phyloP scores from a whole-genome alignment of 1,140 invertebrate species.

The Drosophila pseudoobscura region DNA sequence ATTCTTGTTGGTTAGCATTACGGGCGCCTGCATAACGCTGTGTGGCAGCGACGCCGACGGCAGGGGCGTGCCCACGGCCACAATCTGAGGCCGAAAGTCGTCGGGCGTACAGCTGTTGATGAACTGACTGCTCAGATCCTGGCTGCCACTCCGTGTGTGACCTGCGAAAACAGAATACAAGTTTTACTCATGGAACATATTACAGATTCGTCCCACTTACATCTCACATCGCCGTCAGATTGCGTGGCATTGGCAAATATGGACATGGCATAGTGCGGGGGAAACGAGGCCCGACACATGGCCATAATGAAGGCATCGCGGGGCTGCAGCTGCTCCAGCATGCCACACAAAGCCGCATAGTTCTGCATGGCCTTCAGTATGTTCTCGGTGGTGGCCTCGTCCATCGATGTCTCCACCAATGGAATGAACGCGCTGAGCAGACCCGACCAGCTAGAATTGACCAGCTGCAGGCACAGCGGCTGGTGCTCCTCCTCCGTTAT shows the following conservation, averaged over 20 bases:
- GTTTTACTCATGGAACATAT: neutral
- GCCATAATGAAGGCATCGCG: conserved; percentile 97
- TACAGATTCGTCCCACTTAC: conserved; percentile 27
- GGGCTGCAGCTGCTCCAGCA: conserved; percentile 88
- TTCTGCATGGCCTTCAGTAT: conserved; percentile 95
- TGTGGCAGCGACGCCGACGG: conserved; percentile 91
- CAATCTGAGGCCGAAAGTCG: conserved; percentile 94
- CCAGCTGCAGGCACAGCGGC: conserved; percentile 89
- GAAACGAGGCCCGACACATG: conserved; percentile 96
- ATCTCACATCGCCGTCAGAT: conserved; percentile 76
- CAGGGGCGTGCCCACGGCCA: conserved; percentile 95
- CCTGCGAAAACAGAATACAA: conserved; percentile 40
- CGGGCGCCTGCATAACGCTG: conserved; percentile 93
- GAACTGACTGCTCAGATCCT: conserved; percentile 84
- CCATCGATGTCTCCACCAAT: conserved; percentile 96
- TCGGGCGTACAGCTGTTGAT: conserved; percentile 85
- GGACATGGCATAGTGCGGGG: conserved; percentile 96
- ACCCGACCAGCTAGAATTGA: conserved; percentile 98
- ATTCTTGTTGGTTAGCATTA: conserved; percentile 99
- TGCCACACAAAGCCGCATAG: conserved; percentile 91
- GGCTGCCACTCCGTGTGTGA: conserved; percentile 83
- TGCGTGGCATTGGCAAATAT: conserved; percentile 86
- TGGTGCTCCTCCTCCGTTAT: conserved; percentile 84
- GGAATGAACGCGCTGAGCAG: conserved; percentile 95
- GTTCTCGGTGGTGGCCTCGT: conserved; percentile 94